Evolutionary conservation across 2,113 vertebrate species (phyloP).

Genomic region (Pao palembangensis): DNA sequence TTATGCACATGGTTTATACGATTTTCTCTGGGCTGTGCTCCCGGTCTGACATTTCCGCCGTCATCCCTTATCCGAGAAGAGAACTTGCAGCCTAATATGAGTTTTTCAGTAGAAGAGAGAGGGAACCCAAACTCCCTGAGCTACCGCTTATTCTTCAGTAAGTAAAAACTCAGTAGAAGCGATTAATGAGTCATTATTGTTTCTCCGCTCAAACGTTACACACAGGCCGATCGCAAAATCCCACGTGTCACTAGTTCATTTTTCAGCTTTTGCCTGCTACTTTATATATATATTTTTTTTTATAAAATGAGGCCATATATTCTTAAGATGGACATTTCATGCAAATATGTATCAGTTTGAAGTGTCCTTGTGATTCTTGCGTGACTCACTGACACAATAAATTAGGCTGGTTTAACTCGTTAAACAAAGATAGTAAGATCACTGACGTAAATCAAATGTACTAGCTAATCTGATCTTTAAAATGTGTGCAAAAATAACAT

Average conservation of each 20-base stretch:
- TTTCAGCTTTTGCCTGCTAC: background rate
- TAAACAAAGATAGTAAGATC: background rate
- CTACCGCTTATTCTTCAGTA: constrained; percentile 89
- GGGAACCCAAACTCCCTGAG: constrained; percentile 78
- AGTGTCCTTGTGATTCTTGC: background rate
- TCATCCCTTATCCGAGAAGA: constrained; percentile 19
- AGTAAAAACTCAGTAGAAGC: constrained; percentile 52
- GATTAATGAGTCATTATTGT: background rate
- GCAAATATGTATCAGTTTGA: background rate
- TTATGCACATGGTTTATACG: accelerated
- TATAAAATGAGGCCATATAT: too few relatives aligned
- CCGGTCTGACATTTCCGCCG: background rate
- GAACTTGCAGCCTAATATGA: constrained; percentile 56
- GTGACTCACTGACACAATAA: too few relatives aligned
- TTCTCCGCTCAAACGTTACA: background rate
- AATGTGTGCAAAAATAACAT: too few relatives aligned
- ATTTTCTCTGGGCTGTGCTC: too few relatives aligned
- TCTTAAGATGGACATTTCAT: too few relatives aligned
- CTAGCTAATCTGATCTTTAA: too few relatives aligned
- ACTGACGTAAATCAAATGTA: background rate
- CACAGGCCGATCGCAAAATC: constrained; percentile 12
- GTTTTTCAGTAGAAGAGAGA: constrained; percentile 82
- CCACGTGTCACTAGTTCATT: constrained; percentile 67
- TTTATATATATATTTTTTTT: too few relatives aligned
- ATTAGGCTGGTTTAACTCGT: too few relatives aligned